Evolutionary conservation across 1,140 invertebrate genomes (phyloP).

Genomic region (Calephelis virginiensis): DNA sequence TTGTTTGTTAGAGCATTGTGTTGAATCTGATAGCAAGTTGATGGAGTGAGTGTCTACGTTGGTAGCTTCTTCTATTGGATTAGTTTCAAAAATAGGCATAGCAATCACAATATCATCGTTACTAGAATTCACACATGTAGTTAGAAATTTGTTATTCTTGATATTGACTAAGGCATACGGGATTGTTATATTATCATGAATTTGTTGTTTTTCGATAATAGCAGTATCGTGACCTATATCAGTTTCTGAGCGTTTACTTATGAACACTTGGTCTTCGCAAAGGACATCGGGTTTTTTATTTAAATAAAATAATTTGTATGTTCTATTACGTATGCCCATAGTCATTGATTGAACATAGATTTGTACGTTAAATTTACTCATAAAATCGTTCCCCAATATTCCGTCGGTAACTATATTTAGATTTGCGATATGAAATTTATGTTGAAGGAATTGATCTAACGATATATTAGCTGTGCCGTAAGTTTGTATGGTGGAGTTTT

Average conservation of each 20-base stretch:
- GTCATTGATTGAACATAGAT: conserved; percentile 38
- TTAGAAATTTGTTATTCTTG: conserved; percentile 4
- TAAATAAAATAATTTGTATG: conserved; percentile 35
- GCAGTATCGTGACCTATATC: conserved; percentile 11
- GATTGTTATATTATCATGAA: conserved; percentile 23
- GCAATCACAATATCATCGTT: conserved; percentile 7
- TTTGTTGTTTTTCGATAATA: conserved; percentile 29
- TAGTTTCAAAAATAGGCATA: conserved; percentile 39
- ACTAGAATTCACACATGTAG: conserved; percentile 21
- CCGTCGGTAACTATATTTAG: conserved; percentile 38
- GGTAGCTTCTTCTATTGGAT: too few species aligned
- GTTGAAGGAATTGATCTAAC: too few species aligned
- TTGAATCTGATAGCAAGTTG: too few species aligned
- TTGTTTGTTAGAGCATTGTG: too few species aligned
- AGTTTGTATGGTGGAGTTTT: conserved; percentile 18
- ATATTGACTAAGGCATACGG: background rate
- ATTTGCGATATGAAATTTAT: background rate
- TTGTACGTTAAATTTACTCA: conserved; percentile 37
- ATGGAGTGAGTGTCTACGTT: too few species aligned
- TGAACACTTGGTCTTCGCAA: conserved; percentile 23
- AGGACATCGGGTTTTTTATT: conserved; percentile 15
- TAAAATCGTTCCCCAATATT: conserved; percentile 42
- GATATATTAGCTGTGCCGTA: conserved; percentile 19
- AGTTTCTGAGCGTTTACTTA: conserved; percentile 32
- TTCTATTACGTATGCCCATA: conserved; percentile 29